Evolutionary conservation across 2,113 vertebrate species (phyloP), one percentile per base, ranked within the genome.

Genomic region (Crypturellus undulatus): DNA sequence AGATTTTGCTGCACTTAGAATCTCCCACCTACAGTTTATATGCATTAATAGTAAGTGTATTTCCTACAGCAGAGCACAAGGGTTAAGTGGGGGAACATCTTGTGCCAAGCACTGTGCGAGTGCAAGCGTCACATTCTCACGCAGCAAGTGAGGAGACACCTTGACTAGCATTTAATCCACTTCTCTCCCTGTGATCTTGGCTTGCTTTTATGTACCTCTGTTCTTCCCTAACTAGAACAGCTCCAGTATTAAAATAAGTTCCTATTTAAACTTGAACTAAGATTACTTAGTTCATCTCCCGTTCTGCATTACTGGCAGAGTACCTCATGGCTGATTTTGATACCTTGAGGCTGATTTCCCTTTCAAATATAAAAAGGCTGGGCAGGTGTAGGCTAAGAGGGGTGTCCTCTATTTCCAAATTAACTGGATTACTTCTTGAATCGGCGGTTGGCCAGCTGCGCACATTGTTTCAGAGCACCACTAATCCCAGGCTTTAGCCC

Each of bases 401-500:
- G 0, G 25, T 20, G 78, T 42, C 67, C 56, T 92, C 51, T 75
- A 47, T 88, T 93, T 96, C 78, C 84, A 90, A 92, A 90, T 73
- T 90, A 96, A 87, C 49, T 28, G 72, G 91, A 96, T 96, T 96
- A 90, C 30, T 83, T 87, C 71, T 43, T 67, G 93, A 91, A 87
- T 84, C 70, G 65, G 17, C 3, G 42, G 22, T 84, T 89, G 79
- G 73, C 62, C 91, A 93, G 90, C 85, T 93, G 93, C n/a, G 70
- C 54, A 84, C 45, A 81, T 54, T 93, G 92, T 96, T 96, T 96
- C 84, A 90, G 38, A 96, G 90, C 42, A 93, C 69, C 83, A 88
- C 79, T 96, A 97, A 97, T 96, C 94, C 93, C 69, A 15, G 32
- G 89, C 84, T 94, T 95, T 95, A 92, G 90, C 62, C 77, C 13